Evolutionary conservation across 2,113 vertebrate genomes (phyloP).

Genomic region (Plotosus lineatus): DNA sequence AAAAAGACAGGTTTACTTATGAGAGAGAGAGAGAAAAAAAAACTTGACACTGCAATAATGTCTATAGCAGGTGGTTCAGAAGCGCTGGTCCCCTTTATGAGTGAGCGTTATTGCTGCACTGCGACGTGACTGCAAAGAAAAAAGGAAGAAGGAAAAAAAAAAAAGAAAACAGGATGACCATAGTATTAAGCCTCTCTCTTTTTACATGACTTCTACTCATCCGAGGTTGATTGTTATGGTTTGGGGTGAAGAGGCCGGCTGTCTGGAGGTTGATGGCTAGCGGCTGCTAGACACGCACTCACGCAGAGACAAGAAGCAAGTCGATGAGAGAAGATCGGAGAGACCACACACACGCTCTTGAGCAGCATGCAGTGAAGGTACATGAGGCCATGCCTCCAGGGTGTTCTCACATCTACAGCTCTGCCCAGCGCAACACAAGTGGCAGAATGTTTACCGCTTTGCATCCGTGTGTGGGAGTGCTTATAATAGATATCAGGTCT

Average conservation of each 20-base stretch:
- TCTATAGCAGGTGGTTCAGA: slow-evolving; percentile 45
- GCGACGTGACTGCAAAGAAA: slow-evolving; percentile 15
- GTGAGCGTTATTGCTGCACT: slow-evolving; percentile 23
- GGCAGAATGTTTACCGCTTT: slow-evolving; percentile 20
- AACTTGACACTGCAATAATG: slow-evolving; percentile 15
- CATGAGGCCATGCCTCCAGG: slow-evolving; percentile 35
- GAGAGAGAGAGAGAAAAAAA: background rate
- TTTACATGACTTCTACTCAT: slow-evolving; percentile 33
- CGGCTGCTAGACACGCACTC: slow-evolving; percentile 27
- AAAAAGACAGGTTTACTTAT: slow-evolving; percentile 26
- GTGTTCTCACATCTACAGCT: slow-evolving; percentile 38
- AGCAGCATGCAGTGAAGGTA: slow-evolving; percentile 29
- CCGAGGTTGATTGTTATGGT: slow-evolving; percentile 22
- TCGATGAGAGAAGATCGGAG: slow-evolving; percentile 44
- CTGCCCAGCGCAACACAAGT: slow-evolving; percentile 18
- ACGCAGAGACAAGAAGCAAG: slow-evolving; percentile 45
- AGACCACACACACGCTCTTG: slow-evolving; percentile 41
- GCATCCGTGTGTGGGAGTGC: slow-evolving; percentile 22
- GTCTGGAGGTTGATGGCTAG: slow-evolving; percentile 28
- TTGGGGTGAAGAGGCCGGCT: slow-evolving; percentile 26
- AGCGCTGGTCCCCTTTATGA: slow-evolving; percentile 25
- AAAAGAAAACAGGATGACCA: slow-evolving; percentile 15
- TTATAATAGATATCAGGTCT: slow-evolving; percentile 2
- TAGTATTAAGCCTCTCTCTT: background rate
- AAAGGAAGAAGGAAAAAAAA: slow-evolving; percentile 19